Evolutionary conservation across 2,113 vertebrate species (phyloP), one percentile per base, ranked within the genome.

Genomic region (Actinemys pallida): DNA sequence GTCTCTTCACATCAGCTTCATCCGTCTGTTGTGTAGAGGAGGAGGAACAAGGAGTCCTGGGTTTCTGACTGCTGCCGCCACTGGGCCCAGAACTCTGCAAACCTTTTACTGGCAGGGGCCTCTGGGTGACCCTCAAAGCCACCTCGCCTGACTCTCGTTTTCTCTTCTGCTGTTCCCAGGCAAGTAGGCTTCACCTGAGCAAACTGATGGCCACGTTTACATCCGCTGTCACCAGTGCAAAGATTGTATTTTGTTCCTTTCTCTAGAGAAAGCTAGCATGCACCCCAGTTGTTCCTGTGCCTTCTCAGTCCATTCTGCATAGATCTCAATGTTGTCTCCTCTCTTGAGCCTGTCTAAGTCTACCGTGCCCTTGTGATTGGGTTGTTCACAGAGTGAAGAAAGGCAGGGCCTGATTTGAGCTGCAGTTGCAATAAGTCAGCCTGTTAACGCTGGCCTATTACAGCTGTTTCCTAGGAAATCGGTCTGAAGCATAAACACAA

Each of bases 241-340:
- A 82, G 84, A 8, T 89, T 90, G 47, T 53, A 24, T 78, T 83
- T 53, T 85, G 80, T 83, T 39, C 62, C 62, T 19, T 85, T 69
- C 76, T 47, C 90, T 86, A 87, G 86, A 20, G 11, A 75, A 79
- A 47, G 53, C 84, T 93, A 92, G 93, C 94, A 91, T 93, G 93
- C 6, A 1, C 90, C 95, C 87, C 93, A 17, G 16, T 80, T 57
- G 49, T 39, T 42, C 4, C 0, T 83, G 95, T 93, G 86, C 83
- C 90, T 89, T 93, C 95, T 89, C 50, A 2, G 93, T 84, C 5
- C 0, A 5, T 90, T 94, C 59, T 81, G 72, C 88, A 20, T 49
- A 16, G 86, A 2, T 88, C 42, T 22, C 49, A 27, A 35, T 29
- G 45, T 81, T 85, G 56, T 87, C 57, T 69, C 25, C 50, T 86